Base-by-base conservation (phyloP, 2,888 invertebrate genomes). In the Hirtodrosophila alboralis region DNA sequence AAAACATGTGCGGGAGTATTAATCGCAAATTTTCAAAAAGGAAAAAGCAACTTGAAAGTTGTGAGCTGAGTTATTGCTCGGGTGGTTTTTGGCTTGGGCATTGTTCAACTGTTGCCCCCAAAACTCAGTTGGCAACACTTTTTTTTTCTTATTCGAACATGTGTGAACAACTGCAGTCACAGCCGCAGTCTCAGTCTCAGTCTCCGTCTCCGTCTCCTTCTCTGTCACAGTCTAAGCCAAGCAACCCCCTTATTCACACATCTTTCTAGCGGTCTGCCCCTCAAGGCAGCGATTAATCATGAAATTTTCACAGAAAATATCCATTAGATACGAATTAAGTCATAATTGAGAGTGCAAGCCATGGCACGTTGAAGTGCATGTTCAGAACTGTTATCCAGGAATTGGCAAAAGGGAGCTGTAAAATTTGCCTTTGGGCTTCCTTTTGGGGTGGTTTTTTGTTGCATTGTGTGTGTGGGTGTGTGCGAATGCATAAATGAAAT, bases 271-370 rank as follows among this genome's bases (percentile, higher is more conserved):
- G 41, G 38, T 36, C 43, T 56, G 48, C 63, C 77, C 77, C 81
- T 80, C 60, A 47, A 60, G 86, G 86, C 81, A 62, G 77, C 86
- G 81, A 81, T 81, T 81, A 81, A 81, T 81, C 84, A 81, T 74
- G 84, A 71, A 81, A 80, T 83, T 81, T 71, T 80, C 77, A 70
- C 81, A 83, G 79, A 87, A 87, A 76, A 80, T 87, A 69, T 67
- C 87, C 86, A 84, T 86, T 86, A 88, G 86, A 84, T 77, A 75
- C 75, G 87, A 87, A 86, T 86, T 88, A 86, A 86, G 87, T 77
- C 86, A 88, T 86, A 88, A 86, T 88, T 87, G 88, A 84, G 87
- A 86, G 80, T 84, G 71, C 73, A 76, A 45, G 64, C 70, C 60
- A 66, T 61, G 67, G 70, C 83, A 75, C 64, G 63, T 45, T 70